A percentile compares a stretch with the other conserved stretches of the same genome.
phyloP scores from a whole-genome alignment of 2,797 vertebrate genomes.

The Lemur catta region DNA sequence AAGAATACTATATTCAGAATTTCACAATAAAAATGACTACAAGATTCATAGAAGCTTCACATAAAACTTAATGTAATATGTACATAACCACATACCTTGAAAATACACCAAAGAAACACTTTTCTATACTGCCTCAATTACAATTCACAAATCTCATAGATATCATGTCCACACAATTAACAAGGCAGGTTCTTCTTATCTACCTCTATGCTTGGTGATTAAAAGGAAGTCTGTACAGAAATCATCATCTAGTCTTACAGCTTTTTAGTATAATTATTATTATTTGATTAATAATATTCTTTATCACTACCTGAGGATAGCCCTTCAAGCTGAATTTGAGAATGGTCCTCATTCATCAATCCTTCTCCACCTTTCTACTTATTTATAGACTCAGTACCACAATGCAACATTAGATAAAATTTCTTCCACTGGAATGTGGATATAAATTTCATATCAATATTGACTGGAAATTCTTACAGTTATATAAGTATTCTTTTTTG shows the following conservation, averaged over 20 bases:
- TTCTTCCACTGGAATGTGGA: background rate
- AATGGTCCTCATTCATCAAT: background rate
- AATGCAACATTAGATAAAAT: background rate
- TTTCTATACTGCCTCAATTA: background rate
- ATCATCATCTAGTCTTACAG: background rate
- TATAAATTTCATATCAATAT: background rate
- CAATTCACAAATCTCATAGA: background rate
- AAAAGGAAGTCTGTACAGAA: background rate
- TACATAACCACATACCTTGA: background rate
- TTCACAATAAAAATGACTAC: background rate
- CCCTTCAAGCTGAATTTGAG: background rate
- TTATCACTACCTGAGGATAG: background rate
- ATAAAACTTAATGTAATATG: background rate
- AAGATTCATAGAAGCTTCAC: background rate
- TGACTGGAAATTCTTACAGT: conserved; percentile 5
- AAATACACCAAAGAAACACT: background rate
- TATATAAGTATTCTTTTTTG: background rate
- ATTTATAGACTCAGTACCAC: background rate
- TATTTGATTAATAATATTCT: background rate
- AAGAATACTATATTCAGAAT: background rate
- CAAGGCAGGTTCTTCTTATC: background rate
- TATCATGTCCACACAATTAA: background rate
- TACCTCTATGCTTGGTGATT: background rate
- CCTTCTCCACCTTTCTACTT: background rate
- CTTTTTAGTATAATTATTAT: background rate